phyloP scores from a whole-genome alignment of 2,797 vertebrate species.

The Salarias fasciatus region DNA sequence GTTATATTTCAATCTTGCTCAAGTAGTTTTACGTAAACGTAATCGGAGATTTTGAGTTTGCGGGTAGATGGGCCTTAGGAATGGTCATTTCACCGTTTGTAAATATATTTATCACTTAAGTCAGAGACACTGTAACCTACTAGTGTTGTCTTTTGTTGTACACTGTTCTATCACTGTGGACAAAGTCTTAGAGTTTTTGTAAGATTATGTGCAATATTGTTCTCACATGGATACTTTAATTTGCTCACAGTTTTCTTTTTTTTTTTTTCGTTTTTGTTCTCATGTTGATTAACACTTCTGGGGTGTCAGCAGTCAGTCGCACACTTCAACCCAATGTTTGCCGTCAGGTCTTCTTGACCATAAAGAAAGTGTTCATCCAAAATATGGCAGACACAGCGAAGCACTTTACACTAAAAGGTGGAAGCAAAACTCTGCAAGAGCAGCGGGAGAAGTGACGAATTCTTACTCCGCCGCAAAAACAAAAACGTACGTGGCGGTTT shows the following conservation, averaged over 20 bases:
- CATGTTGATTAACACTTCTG: slow-evolving; percentile 17
- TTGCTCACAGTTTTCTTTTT: slow-evolving; percentile 23
- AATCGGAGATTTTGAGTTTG: slow-evolving; percentile 69
- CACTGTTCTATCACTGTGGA: slow-evolving; percentile 82
- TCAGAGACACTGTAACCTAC: slow-evolving; percentile 77
- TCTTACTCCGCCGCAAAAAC: no score
- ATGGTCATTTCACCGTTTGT: slow-evolving; percentile 75
- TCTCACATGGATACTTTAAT: slow-evolving; percentile 48
- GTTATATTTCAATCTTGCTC: slow-evolving; percentile 79
- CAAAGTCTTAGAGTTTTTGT: slow-evolving; percentile 77
- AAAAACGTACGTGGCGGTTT: no score
- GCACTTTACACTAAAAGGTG: slow-evolving; percentile 72
- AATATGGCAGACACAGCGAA: slow-evolving; percentile 78
- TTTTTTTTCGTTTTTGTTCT: slow-evolving; percentile 28
- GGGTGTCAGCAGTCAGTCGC: slow-evolving; percentile 47
- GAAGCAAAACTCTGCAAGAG: no score
- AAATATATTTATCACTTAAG: slow-evolving; percentile 71
- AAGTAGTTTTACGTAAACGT: slow-evolving; percentile 73
- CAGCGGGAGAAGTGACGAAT: no score
- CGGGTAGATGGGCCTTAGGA: slow-evolving; percentile 62
- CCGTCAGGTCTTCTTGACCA: slow-evolving; percentile 56
- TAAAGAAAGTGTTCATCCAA: slow-evolving; percentile 55
- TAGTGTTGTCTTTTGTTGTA: slow-evolving; percentile 78
- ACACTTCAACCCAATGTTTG: slow-evolving; percentile 46
- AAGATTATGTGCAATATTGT: slow-evolving; percentile 82